Conservation (phyloP, 2,888 invertebrate species). For the Heliconius erato region DNA sequence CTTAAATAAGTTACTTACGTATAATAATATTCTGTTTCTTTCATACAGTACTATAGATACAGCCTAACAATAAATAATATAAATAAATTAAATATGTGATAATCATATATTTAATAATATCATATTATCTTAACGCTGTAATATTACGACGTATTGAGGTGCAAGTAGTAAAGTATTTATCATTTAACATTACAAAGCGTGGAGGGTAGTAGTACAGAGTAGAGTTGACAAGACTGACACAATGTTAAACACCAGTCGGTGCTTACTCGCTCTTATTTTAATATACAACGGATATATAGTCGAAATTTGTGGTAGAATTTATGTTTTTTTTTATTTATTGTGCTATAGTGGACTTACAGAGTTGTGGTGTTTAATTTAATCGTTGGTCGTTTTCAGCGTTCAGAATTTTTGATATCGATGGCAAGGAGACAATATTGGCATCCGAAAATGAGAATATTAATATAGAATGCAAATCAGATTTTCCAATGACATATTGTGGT, state of each 20-base stretch:
- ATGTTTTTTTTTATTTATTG: background rate
- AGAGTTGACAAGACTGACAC: constrained; percentile 43
- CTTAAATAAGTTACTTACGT: background rate
- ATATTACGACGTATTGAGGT: constrained; percentile 46
- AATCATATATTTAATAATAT: background rate
- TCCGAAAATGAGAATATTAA: constrained; percentile 69
- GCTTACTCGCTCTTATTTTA: constrained; percentile 30
- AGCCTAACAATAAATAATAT: background rate
- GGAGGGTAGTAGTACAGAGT: constrained; percentile 48
- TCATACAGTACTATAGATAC: background rate
- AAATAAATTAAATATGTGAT: background rate
- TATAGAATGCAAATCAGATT: constrained; percentile 72
- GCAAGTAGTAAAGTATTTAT: constrained; percentile 37
- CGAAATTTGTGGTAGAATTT: constrained; percentile 42
- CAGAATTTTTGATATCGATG: constrained; percentile 68
- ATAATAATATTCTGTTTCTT: background rate
- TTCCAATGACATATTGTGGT: constrained; percentile 77
- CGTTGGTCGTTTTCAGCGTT: constrained; percentile 61
- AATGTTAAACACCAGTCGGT: constrained; percentile 44
- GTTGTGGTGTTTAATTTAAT: background rate
- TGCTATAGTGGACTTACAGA: constrained; percentile 5
- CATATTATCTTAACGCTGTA: constrained; percentile 44
- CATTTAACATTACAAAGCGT: constrained; percentile 29
- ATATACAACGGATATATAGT: constrained; percentile 29
- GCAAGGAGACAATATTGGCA: constrained; percentile 71